Conservation (phyloP, 2,113 vertebrate species). For the Notothenia rossii region DNA sequence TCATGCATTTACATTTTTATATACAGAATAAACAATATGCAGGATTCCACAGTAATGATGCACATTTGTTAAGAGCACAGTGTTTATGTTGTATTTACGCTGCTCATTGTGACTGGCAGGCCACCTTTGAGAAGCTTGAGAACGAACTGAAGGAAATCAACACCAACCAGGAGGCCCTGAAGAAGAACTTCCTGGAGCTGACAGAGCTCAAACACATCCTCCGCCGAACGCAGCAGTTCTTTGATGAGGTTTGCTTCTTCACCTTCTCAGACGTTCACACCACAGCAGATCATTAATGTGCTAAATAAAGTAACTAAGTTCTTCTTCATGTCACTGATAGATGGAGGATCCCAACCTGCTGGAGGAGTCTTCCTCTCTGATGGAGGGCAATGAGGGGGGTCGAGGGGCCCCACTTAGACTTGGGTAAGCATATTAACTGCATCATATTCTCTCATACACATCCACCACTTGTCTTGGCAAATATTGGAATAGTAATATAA, state of each 20-base stretch:
- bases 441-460: not conserved
- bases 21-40: not conserved
- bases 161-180: conserved; percentile 98
- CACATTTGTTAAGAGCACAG: not conserved
- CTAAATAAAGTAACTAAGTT: not conserved
- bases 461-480: not conserved
- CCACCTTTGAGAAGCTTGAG: conserved; percentile 99
- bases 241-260: conserved; percentile 91
- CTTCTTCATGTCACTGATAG: conserved; percentile 86
- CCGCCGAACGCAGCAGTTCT: conserved; percentile 98
- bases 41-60: not conserved
- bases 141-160: conserved; percentile 99
- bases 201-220: conserved; percentile 98
- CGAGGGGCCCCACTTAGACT: conserved; percentile 93
- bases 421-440: conserved; percentile 82
- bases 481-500: not conserved
- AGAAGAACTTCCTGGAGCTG: conserved; percentile 98
- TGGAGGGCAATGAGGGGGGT: conserved; percentile 95
- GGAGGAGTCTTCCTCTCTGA: conserved; percentile 96
- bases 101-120: conserved; percentile 72
- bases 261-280: not conserved
- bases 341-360: conserved; percentile 99
- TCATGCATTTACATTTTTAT: not conserved
- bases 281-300: not conserved
- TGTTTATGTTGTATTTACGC: not conserved